Evolutionary conservation across 2,113 vertebrate genomes (phyloP), one percentile per base, ranked within the genome.

Genomic region (Pardalotus punctatus): DNA sequence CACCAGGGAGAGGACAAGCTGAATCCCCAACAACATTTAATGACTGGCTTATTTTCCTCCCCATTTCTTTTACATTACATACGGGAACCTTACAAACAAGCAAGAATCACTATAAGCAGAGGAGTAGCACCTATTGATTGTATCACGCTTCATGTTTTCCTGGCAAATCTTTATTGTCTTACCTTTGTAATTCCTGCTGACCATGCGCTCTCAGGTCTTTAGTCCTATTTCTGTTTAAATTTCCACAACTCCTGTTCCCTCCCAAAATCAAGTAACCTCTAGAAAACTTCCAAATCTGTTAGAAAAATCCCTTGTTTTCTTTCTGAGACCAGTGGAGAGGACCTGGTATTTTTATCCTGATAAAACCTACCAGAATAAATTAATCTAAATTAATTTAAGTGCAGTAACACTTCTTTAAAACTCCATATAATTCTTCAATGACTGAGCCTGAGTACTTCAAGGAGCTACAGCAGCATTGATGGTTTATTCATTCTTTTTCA

Each of bases 31-130:
- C 45, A 92, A 76, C 53, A 92, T 94, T 89, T 92, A 97, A 92
- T 38, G 53, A 93, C 66, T 74, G 69, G 33, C 42, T 96, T 28
- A 88, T 95, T 97, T 96, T 96, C 93, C 47, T 96, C 17, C 76
- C 86, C 71, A 91, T 96, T 97, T 96, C 74, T 76, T 95, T 95
- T 83, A 93, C 42, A 71, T 90, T 88, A 88, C 88, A 73, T 77
- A 42, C n/a, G 78, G 90, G 78, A 94, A 81, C 31, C 60, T 91
- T 84, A 86, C 23, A 93, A 64, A 74, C 45, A 64, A 93, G 81
- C 70, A 94, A 90, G 50, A 93, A 88, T 56, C 42, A 79, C 61
- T 86, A 42, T 51, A 86, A 90, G 61, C 28, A 92, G n/a, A 94
- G 38, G 21, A 88, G 14, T 73, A 94, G 77, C 40, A 88, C 21